phyloP scores from a whole-genome alignment of 1,140 invertebrate species.

The Heliconius nattereri region DNA sequence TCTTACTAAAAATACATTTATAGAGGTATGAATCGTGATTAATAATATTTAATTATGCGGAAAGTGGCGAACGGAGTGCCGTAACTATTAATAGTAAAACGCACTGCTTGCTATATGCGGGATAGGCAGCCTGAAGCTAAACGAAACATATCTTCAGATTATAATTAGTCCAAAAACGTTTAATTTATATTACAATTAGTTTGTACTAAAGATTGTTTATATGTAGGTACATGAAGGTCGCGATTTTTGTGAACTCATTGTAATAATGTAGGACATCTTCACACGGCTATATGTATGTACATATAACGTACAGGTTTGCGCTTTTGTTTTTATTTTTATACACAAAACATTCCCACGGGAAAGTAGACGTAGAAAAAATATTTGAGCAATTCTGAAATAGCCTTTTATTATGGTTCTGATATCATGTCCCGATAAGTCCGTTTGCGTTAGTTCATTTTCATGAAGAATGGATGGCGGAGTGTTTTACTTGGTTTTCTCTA shows the following conservation, averaged over 20 bases:
- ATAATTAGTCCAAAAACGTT: not conserved
- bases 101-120: no score
- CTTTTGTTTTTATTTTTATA: conserved; percentile 3
- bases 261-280: conserved; percentile 12
- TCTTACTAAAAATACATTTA: no score
- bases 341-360: not conserved
- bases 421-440: not conserved
- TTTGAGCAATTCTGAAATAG: not conserved
- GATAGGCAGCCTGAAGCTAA: no score
- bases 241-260: conserved; percentile 2
- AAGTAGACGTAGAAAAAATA: not conserved
- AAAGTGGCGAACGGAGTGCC: no score
- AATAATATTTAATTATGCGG: no score
- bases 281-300: not conserved
- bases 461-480: no score
- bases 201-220: not conserved
- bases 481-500: no score
- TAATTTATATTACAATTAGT: not conserved
- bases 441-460: no score
- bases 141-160: no score
- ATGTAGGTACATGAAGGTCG: not conserved
- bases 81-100: no score
- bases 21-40: no score
- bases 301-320: not conserved
- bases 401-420: not conserved